phyloP scores from a whole-genome alignment of 2,888 invertebrate species.

The Himalopsyche japonica region DNA sequence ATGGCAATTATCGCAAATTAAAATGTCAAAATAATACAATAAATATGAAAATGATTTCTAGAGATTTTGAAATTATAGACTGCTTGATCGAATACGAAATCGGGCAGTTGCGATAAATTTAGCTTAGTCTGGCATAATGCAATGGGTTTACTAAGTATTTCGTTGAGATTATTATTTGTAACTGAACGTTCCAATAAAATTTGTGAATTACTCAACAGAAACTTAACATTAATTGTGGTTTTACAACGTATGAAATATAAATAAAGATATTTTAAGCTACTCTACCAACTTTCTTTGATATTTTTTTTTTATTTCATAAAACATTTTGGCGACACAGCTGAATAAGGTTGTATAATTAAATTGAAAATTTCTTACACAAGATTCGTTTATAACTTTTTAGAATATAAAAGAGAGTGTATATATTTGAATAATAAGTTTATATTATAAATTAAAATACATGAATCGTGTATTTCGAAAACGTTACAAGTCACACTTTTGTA shows the following conservation, averaged over 20 bases:
- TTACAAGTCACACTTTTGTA: too few species aligned
- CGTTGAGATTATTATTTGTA: neutral
- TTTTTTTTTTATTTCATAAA: neutral
- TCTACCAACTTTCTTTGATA: neutral
- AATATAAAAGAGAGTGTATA: too few species aligned
- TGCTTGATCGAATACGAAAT: slow-evolving; percentile 17
- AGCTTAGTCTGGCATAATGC: slow-evolving; percentile 7
- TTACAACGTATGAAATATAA: neutral
- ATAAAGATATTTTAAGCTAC: neutral
- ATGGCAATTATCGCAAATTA: neutral
- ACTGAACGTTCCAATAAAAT: neutral
- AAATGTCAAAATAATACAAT: neutral
- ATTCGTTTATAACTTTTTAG: too few species aligned
- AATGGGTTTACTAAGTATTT: neutral
- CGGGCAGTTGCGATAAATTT: slow-evolving; percentile 6
- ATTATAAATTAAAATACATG: too few species aligned
- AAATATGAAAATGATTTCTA: neutral
- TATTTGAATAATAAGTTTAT: too few species aligned
- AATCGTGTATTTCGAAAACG: too few species aligned
- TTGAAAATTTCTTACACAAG: too few species aligned
- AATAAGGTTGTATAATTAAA: too few species aligned
- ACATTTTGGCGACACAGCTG: neutral
- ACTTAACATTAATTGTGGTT: neutral
- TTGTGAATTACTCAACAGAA: neutral
- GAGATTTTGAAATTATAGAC: neutral